These are phyloP conservation scores for Poecilia gillii DNA, from an alignment of 2,797 vertebrate genomes.

Conservation along the genomic window DNA sequence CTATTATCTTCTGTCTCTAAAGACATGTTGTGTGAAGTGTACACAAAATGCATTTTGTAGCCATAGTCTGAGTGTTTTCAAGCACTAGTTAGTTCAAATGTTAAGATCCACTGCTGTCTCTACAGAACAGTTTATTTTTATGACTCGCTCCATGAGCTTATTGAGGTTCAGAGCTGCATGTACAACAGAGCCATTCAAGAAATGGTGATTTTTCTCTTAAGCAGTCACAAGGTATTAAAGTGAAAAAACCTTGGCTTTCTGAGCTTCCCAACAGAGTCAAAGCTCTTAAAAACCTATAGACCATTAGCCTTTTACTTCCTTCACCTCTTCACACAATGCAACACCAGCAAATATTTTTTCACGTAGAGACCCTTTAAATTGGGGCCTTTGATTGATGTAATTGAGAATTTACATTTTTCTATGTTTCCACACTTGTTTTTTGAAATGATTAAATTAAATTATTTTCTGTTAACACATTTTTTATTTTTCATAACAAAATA, in stretches of 20 bases:
- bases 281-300: background rate
- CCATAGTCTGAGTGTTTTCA: conserved; percentile 8
- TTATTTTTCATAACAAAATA: background rate
- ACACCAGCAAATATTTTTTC: background rate
- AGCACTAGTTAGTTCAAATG: conserved; percentile 24
- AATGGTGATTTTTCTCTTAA: conserved; percentile 3
- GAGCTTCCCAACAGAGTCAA: background rate
- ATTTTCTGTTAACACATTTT: background rate
- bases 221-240: background rate
- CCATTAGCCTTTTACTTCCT: background rate
- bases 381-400: background rate
- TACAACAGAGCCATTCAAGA: conserved; percentile 9
- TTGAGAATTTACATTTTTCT: background rate
- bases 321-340: background rate
- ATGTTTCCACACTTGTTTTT: background rate
- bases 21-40: conserved; percentile 5
- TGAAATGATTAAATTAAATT: background rate
- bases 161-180: background rate
- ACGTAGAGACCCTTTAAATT: background rate
- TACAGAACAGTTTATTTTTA: background rate
- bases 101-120: conserved; percentile 16
- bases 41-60: conserved; percentile 9
- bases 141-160: conserved; percentile 1
- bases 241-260: background rate
- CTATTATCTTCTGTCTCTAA: conserved; percentile 13